These are phyloP conservation scores for Elysia chlorotica DNA, from an alignment of 1,140 invertebrate species.

Conservation along the genomic window DNA sequence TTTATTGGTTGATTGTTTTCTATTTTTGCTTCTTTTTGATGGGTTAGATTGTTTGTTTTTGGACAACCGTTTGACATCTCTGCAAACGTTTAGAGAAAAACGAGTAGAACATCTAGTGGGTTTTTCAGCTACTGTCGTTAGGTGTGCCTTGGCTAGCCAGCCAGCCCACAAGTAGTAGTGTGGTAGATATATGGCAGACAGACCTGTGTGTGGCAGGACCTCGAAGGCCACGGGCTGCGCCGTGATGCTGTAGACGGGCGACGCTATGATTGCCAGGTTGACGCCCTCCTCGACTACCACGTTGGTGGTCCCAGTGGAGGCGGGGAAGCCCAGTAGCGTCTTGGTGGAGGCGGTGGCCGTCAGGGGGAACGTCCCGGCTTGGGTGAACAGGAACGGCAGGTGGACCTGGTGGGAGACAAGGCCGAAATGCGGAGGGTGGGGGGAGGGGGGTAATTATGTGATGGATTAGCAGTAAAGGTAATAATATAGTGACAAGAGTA, in stretches of 20 bases:
- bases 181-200: background rate
- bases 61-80: too few species aligned
- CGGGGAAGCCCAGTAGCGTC: background rate
- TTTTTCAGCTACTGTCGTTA: too few species aligned
- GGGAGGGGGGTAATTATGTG: too few species aligned
- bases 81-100: too few species aligned
- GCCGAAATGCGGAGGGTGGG: too few species aligned
- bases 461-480: too few species aligned
- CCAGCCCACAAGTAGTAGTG: background rate
- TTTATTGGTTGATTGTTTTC: too few species aligned
- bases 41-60: too few species aligned
- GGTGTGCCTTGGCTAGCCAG: background rate
- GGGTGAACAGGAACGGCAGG: slow-evolving; percentile 27
- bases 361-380: slow-evolving; percentile 21
- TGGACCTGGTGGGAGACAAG: slow-evolving; percentile 6
- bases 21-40: too few species aligned
- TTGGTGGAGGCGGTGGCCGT: slow-evolving; percentile 5
- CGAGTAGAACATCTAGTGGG: too few species aligned
- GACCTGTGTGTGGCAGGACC: slow-evolving; percentile 40
- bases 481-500: too few species aligned
- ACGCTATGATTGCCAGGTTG: slow-evolving; percentile 27
- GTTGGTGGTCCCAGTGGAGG: background rate
- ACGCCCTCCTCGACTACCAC: slow-evolving; percentile 38
- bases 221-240: slow-evolving; percentile 6
- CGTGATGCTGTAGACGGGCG: slow-evolving; percentile 25